Percentiles rank a stretch among this genome's conserved stretches.
These are phyloP conservation scores for Dendrocopos noguchii DNA, from an alignment of 2,113 vertebrate species.

Conservation along the genomic window DNA sequence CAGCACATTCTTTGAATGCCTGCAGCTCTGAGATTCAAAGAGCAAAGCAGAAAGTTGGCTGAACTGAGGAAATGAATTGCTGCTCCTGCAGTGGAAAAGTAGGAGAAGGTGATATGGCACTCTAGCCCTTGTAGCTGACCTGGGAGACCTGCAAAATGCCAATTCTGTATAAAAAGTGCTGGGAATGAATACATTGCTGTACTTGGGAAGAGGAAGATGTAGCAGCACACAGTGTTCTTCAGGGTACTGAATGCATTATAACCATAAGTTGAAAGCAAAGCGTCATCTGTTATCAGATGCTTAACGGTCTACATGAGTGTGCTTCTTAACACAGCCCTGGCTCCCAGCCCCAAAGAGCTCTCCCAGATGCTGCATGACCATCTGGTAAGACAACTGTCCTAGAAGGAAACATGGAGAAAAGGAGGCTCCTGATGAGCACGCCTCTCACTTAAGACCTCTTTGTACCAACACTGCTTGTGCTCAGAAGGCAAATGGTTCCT, in stretches of 20 bases:
- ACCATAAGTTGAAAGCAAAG: not conserved
- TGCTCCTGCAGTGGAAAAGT: not conserved
- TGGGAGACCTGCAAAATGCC: not conserved
- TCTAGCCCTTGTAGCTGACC: not conserved
- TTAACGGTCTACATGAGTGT: not conserved
- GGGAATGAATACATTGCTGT: not conserved
- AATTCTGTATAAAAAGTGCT: not conserved
- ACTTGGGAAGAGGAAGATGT: not conserved
- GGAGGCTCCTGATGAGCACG: not conserved
- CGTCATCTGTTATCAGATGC: not conserved
- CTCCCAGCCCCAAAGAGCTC: not conserved
- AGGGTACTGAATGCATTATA: not conserved
- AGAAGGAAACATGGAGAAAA: not conserved
- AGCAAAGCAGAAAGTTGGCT: not conserved
- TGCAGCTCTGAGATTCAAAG: not conserved
- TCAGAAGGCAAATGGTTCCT: not conserved
- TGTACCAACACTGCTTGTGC: not conserved
- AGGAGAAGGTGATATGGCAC: not conserved
- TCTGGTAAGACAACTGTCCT: not conserved
- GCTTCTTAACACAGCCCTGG: not conserved
- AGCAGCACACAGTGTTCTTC: not conserved
- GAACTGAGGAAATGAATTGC: not conserved
- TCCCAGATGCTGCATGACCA: not conserved
- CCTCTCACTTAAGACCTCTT: not conserved
- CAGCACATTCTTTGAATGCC: constrained; percentile 23